phyloP scores from a whole-genome alignment of 2,113 vertebrate species.

The Syrrhaptes paradoxus region DNA sequence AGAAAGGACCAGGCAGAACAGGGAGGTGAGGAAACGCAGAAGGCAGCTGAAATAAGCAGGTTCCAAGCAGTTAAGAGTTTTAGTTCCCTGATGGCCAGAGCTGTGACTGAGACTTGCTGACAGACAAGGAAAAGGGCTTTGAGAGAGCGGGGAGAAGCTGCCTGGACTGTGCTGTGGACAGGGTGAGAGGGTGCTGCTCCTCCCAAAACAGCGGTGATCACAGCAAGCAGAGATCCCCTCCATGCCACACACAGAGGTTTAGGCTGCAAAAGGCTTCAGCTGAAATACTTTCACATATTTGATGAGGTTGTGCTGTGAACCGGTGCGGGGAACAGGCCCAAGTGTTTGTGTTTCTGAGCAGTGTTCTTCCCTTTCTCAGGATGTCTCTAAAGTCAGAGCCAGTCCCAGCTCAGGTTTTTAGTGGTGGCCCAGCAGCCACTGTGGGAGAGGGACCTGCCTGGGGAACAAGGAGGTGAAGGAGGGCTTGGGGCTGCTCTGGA shows the following conservation, averaged over 20 bases:
- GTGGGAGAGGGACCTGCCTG: neutral
- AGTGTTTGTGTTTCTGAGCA: neutral
- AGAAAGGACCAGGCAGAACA: neutral
- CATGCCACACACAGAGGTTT: neutral
- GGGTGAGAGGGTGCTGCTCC: accelerated
- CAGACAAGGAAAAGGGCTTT: neutral
- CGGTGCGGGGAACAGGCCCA: neutral
- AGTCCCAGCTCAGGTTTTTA: neutral
- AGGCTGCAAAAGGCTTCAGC: neutral
- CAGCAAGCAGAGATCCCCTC: neutral
- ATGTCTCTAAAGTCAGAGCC: neutral
- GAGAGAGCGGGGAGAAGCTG: neutral
- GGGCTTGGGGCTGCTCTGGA: neutral
- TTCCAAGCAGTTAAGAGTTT: neutral
- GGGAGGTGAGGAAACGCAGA: neutral
- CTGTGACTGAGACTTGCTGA: neutral
- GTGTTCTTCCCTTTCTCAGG: neutral
- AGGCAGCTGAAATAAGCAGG: neutral
- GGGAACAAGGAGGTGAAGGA: neutral
- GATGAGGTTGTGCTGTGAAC: neutral
- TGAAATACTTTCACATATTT: neutral
- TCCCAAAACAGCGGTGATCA: neutral
- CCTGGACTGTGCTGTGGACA: neutral
- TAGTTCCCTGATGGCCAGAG: neutral
- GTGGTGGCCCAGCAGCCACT: neutral